These are phyloP conservation scores for Tenebrio molitor DNA, from an alignment of 1,140 invertebrate genomes.

Conservation along the genomic window DNA sequence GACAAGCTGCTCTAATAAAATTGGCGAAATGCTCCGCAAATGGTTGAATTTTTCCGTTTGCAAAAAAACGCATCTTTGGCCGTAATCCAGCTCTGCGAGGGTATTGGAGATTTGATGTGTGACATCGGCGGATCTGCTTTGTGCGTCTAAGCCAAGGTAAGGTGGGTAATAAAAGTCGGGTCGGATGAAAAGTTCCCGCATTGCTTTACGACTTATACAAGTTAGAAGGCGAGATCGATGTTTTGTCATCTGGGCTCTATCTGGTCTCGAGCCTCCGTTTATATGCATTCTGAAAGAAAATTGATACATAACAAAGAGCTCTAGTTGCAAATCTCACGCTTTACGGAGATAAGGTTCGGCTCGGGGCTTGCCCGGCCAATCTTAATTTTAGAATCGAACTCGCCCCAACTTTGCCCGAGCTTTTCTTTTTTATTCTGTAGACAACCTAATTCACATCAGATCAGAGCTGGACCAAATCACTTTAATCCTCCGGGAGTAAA, in stretches of 20 bases:
- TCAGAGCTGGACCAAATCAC: conserved; percentile 27
- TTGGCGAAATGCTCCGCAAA: neutral
- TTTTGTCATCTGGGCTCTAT: conserved; percentile 19
- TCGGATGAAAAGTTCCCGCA: conserved; percentile 22
- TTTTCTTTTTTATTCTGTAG: neutral
- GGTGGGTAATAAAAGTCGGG: conserved; percentile 27
- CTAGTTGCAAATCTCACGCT: conserved; percentile 10
- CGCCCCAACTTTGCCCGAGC: neutral
- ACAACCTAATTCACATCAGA: conserved; percentile 3
- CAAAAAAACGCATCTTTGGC: conserved; percentile 1
- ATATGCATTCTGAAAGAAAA: conserved; percentile 22
- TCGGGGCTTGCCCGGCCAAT: neutral
- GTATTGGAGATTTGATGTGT: conserved; percentile 29
- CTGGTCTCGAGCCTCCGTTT: conserved; percentile 9
- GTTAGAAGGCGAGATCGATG: conserved; percentile 17
- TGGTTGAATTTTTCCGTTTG: neutral
- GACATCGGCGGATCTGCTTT: conserved; percentile 9
- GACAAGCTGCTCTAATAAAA: neutral
- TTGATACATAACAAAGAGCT: conserved; percentile 36
- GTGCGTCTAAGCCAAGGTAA: conserved; percentile 13
- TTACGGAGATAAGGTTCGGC: conserved; percentile 7
- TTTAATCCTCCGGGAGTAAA: conserved; percentile 1
- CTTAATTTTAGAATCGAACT: conserved; percentile 32
- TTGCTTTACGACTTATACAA: conserved; percentile 32
- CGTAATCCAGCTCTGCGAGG: neutral